phyloP scores from a whole-genome alignment of 2,797 vertebrate species.

The Malurus splendens region DNA sequence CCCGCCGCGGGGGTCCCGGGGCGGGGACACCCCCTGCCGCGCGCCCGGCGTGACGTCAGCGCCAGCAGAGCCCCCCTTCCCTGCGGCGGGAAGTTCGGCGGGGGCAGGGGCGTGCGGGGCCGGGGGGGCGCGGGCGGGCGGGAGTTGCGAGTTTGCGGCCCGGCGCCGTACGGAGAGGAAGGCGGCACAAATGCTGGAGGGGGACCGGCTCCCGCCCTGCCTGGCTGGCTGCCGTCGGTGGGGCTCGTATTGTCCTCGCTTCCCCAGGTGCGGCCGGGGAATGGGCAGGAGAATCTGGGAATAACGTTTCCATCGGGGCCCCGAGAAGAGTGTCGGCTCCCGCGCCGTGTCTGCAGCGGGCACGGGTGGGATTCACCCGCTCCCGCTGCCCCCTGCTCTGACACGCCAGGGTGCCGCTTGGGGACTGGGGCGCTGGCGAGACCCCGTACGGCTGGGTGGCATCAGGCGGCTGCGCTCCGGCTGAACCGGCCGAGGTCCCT shows the following conservation, averaged over 20 bases:
- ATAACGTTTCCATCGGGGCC: not conserved
- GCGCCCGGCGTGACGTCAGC: not conserved
- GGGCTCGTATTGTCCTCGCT: not conserved
- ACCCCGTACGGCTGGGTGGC: not conserved
- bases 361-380: not conserved
- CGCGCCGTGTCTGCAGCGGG: not conserved
- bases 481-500: not conserved
- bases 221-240: not conserved
- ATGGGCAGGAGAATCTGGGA: not conserved
- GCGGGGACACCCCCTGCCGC: not conserved
- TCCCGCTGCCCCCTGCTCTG: too few species aligned
- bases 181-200: not conserved
- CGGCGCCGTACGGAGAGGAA: not conserved
- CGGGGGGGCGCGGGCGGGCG: not conserved
- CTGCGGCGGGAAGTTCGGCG: not conserved
- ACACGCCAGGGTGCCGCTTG: not conserved
- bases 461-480: not conserved
- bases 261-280: not conserved
- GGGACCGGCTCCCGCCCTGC: not conserved
- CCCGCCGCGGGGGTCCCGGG: not conserved
- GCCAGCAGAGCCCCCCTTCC: not conserved
- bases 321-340: not conserved
- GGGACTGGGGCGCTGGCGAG: not conserved
- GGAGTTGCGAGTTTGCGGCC: not conserved
- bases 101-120: not conserved